Evolutionary conservation across 1,140 invertebrate genomes (phyloP).

Genomic region (Drosophila pachea): DNA sequence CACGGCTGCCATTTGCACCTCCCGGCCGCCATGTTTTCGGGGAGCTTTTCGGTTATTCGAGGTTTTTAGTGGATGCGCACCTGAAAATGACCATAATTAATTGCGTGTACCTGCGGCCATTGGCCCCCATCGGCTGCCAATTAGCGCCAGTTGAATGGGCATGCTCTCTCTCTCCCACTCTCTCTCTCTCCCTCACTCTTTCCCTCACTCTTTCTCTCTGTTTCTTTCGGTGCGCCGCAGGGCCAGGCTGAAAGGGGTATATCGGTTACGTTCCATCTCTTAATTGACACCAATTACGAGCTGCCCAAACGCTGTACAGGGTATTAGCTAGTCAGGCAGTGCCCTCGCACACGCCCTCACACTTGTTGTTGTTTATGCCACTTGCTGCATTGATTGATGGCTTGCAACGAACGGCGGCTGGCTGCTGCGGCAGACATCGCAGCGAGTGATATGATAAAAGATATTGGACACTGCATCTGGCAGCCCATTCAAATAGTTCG

Average conservation of each 20-base stretch:
- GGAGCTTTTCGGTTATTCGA: constrained; percentile 8
- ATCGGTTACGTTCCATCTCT: background rate
- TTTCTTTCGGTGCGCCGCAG: background rate
- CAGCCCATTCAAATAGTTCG: constrained; percentile 26
- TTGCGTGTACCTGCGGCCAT: constrained; percentile 69
- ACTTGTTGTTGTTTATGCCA: constrained; percentile 2
- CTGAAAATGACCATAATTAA: constrained; percentile 77
- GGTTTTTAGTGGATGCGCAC: constrained; percentile 42
- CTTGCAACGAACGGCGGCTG: background rate
- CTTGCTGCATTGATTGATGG: constrained; percentile 51
- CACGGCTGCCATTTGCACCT: background rate
- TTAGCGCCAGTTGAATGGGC: constrained; percentile 49
- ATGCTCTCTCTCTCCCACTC: background rate
- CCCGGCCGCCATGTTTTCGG: constrained; percentile 1
- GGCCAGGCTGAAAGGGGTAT: background rate
- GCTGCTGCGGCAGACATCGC: background rate
- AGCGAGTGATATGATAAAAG: background rate
- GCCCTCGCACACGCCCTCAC: background rate
- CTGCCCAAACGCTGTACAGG: too few relatives aligned
- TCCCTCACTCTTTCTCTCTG: background rate
- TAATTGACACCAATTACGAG: background rate
- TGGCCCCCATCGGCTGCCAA: constrained; percentile 48
- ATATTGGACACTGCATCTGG: constrained; percentile 13
- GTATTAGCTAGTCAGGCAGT: background rate
- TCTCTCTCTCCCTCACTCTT: background rate